Evolutionary conservation across 2,888 invertebrate species (phyloP).

Genomic region (Amphimallon solstitiale): DNA sequence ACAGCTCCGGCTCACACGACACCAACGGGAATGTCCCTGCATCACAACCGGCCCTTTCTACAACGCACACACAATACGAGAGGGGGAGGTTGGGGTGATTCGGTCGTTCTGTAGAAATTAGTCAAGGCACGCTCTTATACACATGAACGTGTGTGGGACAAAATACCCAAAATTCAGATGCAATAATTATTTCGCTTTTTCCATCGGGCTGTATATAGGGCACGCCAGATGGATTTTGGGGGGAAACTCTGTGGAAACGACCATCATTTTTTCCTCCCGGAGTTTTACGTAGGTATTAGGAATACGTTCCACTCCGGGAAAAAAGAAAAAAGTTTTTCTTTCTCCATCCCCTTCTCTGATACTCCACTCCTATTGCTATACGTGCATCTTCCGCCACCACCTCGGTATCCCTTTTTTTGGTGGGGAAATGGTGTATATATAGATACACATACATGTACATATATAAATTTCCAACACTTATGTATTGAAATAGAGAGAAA

Average conservation of each 20-base stretch:
- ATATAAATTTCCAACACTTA: constrained; percentile 2
- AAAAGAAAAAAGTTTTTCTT: too few relatives aligned
- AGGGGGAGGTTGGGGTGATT: too few relatives aligned
- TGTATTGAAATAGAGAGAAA: neutral
- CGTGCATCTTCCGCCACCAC: too few relatives aligned
- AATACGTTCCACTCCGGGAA: too few relatives aligned
- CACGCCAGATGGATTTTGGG: too few relatives aligned
- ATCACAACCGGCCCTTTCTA: constrained; percentile 23
- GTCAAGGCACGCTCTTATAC: constrained; percentile 14
- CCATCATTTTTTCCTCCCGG: too few relatives aligned
- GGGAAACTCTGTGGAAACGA: too few relatives aligned
- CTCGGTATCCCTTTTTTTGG: neutral
- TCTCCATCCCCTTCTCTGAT: constrained; percentile 1
- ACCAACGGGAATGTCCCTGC: constrained; percentile 18
- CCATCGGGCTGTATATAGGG: neutral
- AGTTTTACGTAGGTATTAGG: too few relatives aligned
- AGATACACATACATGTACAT: constrained; percentile 31
- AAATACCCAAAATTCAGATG: constrained; percentile 27
- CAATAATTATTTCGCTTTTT: constrained; percentile 29
- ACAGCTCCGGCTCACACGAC: neutral
- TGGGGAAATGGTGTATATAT: constrained; percentile 31
- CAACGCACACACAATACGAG: constrained; percentile 1
- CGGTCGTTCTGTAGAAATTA: constrained; percentile 29
- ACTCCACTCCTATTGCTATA: constrained; percentile 36
- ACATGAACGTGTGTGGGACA: constrained; percentile 15